Evolutionary conservation across 1,140 invertebrate genomes (phyloP), one percentile per base, ranked within the genome.

Genomic region (Halyomorpha halys): DNA sequence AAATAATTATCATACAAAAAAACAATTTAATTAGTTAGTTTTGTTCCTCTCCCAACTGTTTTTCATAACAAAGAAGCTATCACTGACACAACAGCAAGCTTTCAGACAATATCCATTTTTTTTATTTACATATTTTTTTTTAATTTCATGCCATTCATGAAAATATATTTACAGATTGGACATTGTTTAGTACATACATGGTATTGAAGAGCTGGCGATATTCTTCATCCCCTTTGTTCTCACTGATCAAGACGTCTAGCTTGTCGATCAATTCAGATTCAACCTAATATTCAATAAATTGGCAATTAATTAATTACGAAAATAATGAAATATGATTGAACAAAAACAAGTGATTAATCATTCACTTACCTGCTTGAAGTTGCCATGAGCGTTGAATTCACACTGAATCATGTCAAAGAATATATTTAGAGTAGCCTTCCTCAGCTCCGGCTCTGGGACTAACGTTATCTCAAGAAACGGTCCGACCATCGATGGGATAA

Each of bases 321-420:
- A 5, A 44, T 39, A n/a, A 5, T 39, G 6, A 6, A 18, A 39
- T 6, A 60, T 44, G 3, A 19, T 18, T 49, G 9, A 21, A 49
- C 21, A 6, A 49, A 6, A 47, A 14, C 6, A 59, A 23, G 6
- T 11, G 6, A 16, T 59, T n/a, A 27, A 25, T 8, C n/a, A 3
- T 1, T 19, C 21, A 30, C 19, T 64, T 64, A 81, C 80, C 74
- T 90, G 82, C 66, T 89, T 85, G 70, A 95, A 95, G 70, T 88
- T 87, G 11, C 90, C 90, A 2, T 85, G 81, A 6, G 83, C 80
- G 66, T 84, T 81, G 65, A 93, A 86, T 72, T 98, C 95, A 72
- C 87, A 91, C 67, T 94, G 89, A 89, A 98, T 95, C 85, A 98
- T 93, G 72, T 97, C 93, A 72, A 96, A 97, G 70, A 98, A 93